Evolutionary conservation across 2,888 invertebrate species (phyloP).

Genomic region (Amorpha juglandis): DNA sequence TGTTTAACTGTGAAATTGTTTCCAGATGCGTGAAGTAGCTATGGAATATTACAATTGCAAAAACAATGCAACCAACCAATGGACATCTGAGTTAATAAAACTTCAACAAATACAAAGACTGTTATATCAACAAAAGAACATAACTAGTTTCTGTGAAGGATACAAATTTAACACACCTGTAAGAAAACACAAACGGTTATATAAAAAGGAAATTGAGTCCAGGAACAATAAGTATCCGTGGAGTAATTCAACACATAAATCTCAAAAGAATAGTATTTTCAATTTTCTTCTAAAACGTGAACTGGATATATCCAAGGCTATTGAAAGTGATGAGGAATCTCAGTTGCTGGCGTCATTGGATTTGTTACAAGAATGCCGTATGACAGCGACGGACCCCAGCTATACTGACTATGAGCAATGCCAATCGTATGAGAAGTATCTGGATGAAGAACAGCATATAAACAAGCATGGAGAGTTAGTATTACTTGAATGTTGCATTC

Average conservation of each 20-base stretch:
- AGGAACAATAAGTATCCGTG: constrained; percentile 75
- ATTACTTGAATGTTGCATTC: no score
- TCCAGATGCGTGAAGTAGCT: constrained; percentile 88
- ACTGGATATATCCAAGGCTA: constrained; percentile 56
- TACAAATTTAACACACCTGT: constrained; percentile 61
- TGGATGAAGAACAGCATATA: constrained; percentile 46
- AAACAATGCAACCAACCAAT: constrained; percentile 76
- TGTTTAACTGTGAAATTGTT: constrained; percentile 28
- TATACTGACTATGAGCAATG: constrained; percentile 68
- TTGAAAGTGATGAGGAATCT: constrained; percentile 54
- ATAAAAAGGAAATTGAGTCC: constrained; percentile 62
- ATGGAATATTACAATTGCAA: constrained; percentile 89
- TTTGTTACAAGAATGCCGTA: constrained; percentile 63
- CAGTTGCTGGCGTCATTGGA: constrained; percentile 59
- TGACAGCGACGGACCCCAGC: constrained; percentile 65
- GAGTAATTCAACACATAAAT: constrained; percentile 67
- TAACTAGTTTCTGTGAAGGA: constrained; percentile 65
- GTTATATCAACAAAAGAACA: constrained; percentile 71
- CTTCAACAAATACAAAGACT: constrained; percentile 72
- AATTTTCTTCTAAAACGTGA: constrained; percentile 69
- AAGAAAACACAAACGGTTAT: constrained; percentile 47
- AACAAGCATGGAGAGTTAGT: constrained; percentile 57
- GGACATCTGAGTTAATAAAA: constrained; percentile 73
- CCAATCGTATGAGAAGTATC: constrained; percentile 57
- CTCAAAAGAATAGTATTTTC: constrained; percentile 58